Percentiles rank a stretch among this genome's conserved stretches.
These are phyloP conservation scores for Philaethria dido DNA, from an alignment of 2,888 invertebrate species.

Conservation along the genomic window DNA sequence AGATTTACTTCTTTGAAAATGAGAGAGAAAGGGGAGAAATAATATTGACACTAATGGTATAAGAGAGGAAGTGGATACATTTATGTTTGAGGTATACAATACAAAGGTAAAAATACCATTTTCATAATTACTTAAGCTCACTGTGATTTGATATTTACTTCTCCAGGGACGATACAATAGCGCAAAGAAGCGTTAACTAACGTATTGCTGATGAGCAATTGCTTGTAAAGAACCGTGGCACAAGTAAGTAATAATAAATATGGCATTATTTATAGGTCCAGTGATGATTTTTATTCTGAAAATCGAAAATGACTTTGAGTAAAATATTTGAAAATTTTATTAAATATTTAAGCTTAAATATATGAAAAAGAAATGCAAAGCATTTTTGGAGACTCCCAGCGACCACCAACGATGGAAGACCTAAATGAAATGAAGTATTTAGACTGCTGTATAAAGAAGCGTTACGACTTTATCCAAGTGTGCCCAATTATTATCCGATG, in stretches of 20 bases:
- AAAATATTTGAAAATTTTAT: too few relatives aligned
- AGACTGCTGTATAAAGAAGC: conserved; percentile 88
- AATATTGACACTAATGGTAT: conserved; percentile 84
- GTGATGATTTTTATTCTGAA: too few relatives aligned
- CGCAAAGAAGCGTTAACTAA: conserved; percentile 59
- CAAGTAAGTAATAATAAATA: conserved; percentile 57
- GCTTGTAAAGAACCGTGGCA: conserved; percentile 68
- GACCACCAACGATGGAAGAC: conserved; percentile 83
- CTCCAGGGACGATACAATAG: conserved; percentile 77
- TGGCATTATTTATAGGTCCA: background rate
- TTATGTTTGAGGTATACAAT: conserved; percentile 85
- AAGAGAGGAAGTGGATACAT: conserved; percentile 88
- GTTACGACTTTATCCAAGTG: conserved; percentile 85
- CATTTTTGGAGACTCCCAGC: conserved; percentile 84
- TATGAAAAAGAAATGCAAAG: conserved; percentile 26
- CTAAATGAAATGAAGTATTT: conserved; percentile 85
- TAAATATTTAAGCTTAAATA: too few relatives aligned
- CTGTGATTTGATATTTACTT: background rate
- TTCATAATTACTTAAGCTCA: too few relatives aligned
- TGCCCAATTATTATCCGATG: conserved; percentile 85
- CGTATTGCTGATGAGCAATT: conserved; percentile 66
- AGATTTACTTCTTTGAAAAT: conserved; percentile 84
- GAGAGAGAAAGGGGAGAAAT: conserved; percentile 81
- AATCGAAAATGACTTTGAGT: too few relatives aligned
- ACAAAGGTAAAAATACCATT: background rate